Conservation (phyloP, 2,888 invertebrate genomes). For the Ectropis crepuscularia region DNA sequence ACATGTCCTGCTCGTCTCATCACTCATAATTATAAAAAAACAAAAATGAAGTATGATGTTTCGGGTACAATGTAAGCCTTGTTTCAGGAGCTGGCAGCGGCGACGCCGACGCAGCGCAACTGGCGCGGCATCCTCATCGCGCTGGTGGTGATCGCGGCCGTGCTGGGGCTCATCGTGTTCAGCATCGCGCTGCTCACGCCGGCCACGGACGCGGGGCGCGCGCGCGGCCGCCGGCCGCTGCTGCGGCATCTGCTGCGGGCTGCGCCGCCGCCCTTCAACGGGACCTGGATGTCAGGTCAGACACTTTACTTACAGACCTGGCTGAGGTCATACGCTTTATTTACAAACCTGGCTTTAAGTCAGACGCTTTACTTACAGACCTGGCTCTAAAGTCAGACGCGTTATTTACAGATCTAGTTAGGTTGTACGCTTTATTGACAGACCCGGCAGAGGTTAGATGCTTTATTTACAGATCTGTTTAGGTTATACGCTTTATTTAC, state of each 20-base stretch:
- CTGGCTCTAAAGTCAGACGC: no score
- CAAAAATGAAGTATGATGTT: no score
- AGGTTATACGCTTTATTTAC: no score
- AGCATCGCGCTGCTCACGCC: slow-evolving; percentile 96
- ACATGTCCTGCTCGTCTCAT: no score
- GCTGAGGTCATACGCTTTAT: no score
- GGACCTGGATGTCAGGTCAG: slow-evolving; percentile 80
- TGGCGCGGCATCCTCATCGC: slow-evolving; percentile 98
- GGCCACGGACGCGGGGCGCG: slow-evolving; percentile 88
- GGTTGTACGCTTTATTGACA: no score
- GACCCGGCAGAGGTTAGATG: no score
- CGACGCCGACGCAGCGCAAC: slow-evolving; percentile 94
- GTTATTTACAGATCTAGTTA: no score
- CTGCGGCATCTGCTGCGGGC: slow-evolving; percentile 87
- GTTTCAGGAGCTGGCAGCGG: slow-evolving; percentile 94
- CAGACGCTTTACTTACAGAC: no score
- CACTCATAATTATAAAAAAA: no score
- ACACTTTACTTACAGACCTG: background rate
- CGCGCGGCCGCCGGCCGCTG: slow-evolving; percentile 87
- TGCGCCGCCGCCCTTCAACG: slow-evolving; percentile 88
- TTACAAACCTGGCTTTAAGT: no score
- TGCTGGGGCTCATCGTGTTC: slow-evolving; percentile 94
- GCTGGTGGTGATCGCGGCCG: slow-evolving; percentile 94
- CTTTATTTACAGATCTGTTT: no score
- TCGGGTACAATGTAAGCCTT: background rate